A percentile compares a stretch with the other conserved stretches of the same genome.
Conservation (phyloP, 2,797 vertebrate species). For the Pseudomugil gertrudae region DNA sequence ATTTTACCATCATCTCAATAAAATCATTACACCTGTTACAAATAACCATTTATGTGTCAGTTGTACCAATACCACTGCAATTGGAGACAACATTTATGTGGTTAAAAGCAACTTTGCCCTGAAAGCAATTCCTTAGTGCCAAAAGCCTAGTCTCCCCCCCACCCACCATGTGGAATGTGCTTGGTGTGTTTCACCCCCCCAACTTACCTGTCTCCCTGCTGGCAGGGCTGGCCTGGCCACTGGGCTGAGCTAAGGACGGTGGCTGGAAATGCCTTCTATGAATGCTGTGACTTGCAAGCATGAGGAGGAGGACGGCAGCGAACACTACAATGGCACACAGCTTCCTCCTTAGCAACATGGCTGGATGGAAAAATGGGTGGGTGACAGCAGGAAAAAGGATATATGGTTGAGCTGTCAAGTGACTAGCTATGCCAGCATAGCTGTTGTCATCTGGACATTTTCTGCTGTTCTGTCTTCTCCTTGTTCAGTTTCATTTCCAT, state of each 20-base stretch:
- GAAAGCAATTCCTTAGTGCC: not conserved
- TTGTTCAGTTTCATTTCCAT: conserved; percentile 27
- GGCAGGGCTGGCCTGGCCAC: conserved; percentile 11
- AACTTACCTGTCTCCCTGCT: conserved; percentile 36
- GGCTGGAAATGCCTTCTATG: conserved; percentile 52
- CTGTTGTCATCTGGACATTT: conserved; percentile 49
- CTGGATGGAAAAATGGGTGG: conserved; percentile 5
- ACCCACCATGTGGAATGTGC: too few species aligned
- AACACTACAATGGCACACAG: conserved; percentile 58
- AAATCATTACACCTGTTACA: not conserved
- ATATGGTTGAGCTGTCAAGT: conserved; percentile 11
- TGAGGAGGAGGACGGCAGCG: conserved; percentile 72
- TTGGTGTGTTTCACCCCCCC: not conserved
- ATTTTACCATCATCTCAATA: too few species aligned
- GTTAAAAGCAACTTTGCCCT: not conserved
- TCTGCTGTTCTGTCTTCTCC: not conserved
- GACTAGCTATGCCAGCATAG: conserved; percentile 33
- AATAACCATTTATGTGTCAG: not conserved
- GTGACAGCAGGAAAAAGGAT: not conserved
- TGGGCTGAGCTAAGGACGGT: conserved; percentile 5
- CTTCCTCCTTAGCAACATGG: conserved; percentile 68
- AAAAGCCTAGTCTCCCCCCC: too few species aligned
- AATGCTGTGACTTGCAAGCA: conserved; percentile 76
- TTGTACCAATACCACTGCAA: not conserved
- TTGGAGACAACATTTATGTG: not conserved